A percentile compares a stretch with the other conserved stretches of the same genome.
phyloP scores from a whole-genome alignment of 1,140 invertebrate genomes.

The Drosophila punjabiensis region DNA sequence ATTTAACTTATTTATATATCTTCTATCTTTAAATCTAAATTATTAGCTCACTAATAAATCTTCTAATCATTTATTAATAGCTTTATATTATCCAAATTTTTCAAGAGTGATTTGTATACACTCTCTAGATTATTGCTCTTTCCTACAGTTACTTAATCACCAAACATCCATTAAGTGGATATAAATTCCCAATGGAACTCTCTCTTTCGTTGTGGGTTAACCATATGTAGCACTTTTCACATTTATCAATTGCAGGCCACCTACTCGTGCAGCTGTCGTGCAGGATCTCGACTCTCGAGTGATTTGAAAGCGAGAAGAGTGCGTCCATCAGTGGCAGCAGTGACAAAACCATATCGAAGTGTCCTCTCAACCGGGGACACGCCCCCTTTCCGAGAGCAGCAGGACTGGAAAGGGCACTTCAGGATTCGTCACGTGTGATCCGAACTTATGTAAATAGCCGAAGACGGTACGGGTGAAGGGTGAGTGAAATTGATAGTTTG shows the following conservation, averaged over 20 bases:
- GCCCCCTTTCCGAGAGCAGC: constrained; percentile 34
- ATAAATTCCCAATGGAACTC: constrained; percentile 22
- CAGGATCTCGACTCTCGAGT: constrained; percentile 30
- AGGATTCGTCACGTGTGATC: constrained; percentile 78
- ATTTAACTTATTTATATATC: too few relatives aligned
- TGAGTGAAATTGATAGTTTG: constrained; percentile 81
- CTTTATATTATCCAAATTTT: not conserved
- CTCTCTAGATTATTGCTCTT: constrained; percentile 24
- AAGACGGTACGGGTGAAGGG: constrained; percentile 26
- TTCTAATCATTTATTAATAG: not conserved
- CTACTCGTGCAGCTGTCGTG: constrained; percentile 59
- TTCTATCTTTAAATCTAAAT: not conserved
- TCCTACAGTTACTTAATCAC: constrained; percentile 38
- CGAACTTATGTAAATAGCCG: constrained; percentile 70
- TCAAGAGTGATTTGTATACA: not conserved
- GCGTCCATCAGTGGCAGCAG: constrained; percentile 33
- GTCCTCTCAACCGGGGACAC: constrained; percentile 60
- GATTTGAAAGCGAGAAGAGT: constrained; percentile 14
- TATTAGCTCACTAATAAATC: not conserved
- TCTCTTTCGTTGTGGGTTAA: constrained; percentile 4
- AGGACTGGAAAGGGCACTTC: constrained; percentile 59
- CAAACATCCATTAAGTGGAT: constrained; percentile 17
- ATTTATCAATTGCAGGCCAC: constrained; percentile 76
- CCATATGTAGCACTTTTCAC: constrained; percentile 47
- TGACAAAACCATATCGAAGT: constrained; percentile 70